Evolutionary conservation across 37 sponge, comb jelly and placozoan genomes (phyloP).

Genomic region (Oopsacas minuta): DNA sequence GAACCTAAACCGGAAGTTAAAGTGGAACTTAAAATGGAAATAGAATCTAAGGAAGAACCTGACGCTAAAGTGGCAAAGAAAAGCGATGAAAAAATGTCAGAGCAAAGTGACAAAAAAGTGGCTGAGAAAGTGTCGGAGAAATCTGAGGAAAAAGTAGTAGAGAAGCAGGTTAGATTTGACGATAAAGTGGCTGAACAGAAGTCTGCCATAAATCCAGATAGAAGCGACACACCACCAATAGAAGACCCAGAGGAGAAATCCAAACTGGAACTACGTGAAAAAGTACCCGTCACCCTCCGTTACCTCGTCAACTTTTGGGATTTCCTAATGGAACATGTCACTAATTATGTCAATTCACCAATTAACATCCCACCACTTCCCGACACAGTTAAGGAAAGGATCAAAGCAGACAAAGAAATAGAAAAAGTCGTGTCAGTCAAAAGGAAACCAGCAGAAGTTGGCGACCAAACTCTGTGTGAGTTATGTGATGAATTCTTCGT

Average conservation of each 20-base stretch:
- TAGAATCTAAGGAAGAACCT: neutral
- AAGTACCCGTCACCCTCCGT: neutral
- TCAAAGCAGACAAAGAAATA: slow-evolving; percentile 12
- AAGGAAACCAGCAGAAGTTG: slow-evolving; percentile 21
- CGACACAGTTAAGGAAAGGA: neutral
- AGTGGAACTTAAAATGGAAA: neutral
- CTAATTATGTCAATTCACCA: neutral
- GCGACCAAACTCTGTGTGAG: slow-evolving; percentile 64
- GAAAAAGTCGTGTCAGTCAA: neutral
- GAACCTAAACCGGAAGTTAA: neutral
- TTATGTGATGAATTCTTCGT: slow-evolving; percentile 71
- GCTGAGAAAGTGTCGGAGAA: neutral
- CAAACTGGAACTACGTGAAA: neutral
- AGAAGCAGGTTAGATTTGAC: neutral
- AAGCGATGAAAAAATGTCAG: neutral
- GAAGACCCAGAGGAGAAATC: neutral
- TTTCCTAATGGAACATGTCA: slow-evolving; percentile 3
- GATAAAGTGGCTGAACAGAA: neutral
- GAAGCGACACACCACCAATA: neutral
- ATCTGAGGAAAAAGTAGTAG: neutral
- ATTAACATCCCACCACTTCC: neutral
- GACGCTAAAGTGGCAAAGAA: slow-evolving; percentile 23
- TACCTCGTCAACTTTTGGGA: slow-evolving; percentile 12
- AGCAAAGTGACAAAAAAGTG: neutral
- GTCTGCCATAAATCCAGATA: neutral